Base-by-base conservation (phyloP, 1,140 invertebrate species). In the Coelopa frigida region DNA sequence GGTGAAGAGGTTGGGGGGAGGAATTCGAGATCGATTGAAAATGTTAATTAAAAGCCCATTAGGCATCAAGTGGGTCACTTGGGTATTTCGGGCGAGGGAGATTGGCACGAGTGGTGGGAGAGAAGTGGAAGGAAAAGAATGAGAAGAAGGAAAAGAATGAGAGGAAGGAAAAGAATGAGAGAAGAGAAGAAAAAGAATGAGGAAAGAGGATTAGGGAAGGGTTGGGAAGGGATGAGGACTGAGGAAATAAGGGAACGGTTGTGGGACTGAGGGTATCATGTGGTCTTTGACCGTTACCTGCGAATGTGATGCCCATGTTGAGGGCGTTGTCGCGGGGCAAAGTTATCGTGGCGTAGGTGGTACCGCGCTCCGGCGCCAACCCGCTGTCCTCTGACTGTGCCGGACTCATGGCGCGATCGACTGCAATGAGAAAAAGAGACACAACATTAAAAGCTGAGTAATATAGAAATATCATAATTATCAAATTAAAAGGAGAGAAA, bases 361-460 rank as follows among this genome's bases (percentile, higher is more conserved):
- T 67, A 36, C 67, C 66, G n/a, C 67, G 53, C 49, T 70, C 67
- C 38, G 67, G 61, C 26, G 67, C 67, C 38, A 70, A 44, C 20
- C 67, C 67, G 17, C 59, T 62, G 53, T 70, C 67, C 52, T 70
- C 67, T 12, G 66, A 69, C 45, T 70, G 67, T 44, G 67, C 67
- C 24, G 67, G 66, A 57, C 61, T 66, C 63, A 70, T 66, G 38
- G 66, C 67, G 12, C 67, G 63, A 48, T 69, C 67, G 49, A 63
- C 63, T 67, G 54, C 17, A 58, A 60, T 51, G 27, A 50, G 26
- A 20, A 48, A 17, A 23, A 50, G 27, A 29, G 24, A 41, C 15
- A 27, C 26, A 20, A 26, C n/a, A n/a, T n/a, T n/a, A n/a, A n/a
- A n/a, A n/a, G n/a, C n/a, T n/a, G n/a, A n/a, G n/a, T n/a, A n/a